Conservation (phyloP, 2,797 vertebrate genomes). For the Setipinna tenuifilis region DNA sequence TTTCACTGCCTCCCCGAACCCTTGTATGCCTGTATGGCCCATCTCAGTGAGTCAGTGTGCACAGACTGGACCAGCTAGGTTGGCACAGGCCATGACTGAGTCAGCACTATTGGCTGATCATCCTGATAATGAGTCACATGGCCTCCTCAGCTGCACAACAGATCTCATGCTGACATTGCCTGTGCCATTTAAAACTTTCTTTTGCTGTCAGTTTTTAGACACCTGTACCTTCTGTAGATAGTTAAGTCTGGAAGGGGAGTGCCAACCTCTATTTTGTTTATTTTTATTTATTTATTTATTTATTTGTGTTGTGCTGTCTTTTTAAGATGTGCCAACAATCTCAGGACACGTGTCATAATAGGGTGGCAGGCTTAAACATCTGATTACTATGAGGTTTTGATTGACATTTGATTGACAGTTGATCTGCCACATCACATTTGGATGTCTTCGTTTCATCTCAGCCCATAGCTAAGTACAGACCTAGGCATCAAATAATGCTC, state of each 20-base stretch:
- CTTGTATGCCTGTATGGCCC: constrained; percentile 5
- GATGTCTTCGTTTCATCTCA: background rate
- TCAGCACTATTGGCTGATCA: constrained; percentile 71
- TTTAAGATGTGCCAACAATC: too few relatives aligned
- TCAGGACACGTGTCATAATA: background rate
- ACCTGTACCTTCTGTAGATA: background rate
- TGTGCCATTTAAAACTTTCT: constrained; percentile 2
- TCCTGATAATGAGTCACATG: constrained; percentile 66
- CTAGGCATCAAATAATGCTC: background rate
- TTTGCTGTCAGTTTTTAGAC: background rate
- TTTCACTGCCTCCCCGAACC: constrained; percentile 22
- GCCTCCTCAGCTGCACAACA: constrained; percentile 60
- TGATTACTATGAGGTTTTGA: background rate
- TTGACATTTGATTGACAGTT: constrained; percentile 6
- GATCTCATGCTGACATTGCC: constrained; percentile 56
- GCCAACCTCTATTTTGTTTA: too few relatives aligned
- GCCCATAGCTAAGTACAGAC: background rate
- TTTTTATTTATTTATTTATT: too few relatives aligned
- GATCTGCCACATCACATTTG: background rate
- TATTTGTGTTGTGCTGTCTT: background rate
- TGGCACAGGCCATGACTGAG: constrained; percentile 72
- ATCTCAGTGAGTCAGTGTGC: constrained; percentile 75
- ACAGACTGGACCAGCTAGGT: constrained; percentile 71
- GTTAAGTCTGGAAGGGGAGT: background rate
- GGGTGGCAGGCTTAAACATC: background rate